These are phyloP conservation scores for Lasiurus borealis DNA, from an alignment of 2,113 vertebrate genomes.

Conservation along the genomic window DNA sequence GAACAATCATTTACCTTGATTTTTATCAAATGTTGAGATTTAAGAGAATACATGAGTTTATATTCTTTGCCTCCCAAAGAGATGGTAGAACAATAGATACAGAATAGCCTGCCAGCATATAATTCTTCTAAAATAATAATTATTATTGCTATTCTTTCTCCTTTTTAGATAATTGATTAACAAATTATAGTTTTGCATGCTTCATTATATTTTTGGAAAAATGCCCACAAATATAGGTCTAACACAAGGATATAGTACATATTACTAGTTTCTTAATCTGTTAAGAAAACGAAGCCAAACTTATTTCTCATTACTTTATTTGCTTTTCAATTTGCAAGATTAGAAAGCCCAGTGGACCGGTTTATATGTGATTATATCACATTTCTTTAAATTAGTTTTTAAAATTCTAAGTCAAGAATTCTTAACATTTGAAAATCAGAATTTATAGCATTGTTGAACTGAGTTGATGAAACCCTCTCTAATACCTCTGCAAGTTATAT, in stretches of 20 bases:
- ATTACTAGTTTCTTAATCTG: neutral
- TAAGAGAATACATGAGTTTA: neutral
- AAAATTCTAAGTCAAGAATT: slow-evolving; percentile 30
- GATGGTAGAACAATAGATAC: neutral
- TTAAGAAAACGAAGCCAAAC: neutral
- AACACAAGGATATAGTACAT: neutral
- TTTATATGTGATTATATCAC: neutral
- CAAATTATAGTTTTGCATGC: neutral
- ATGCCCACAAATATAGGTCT: neutral
- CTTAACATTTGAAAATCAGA: slow-evolving; percentile 3
- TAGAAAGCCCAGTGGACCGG: neutral
- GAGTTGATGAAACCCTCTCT: neutral
- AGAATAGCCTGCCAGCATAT: neutral
- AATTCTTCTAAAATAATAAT: neutral
- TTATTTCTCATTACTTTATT: neutral
- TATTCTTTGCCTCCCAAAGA: neutral
- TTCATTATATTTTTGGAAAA: slow-evolving; percentile 25
- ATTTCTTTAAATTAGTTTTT: neutral
- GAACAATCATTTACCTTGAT: neutral
- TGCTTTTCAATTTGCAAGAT: neutral
- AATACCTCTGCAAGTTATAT: neutral
- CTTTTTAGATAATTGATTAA: neutral
- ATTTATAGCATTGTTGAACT: neutral
- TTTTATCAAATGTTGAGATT: neutral
- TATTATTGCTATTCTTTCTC: neutral